Evolutionary conservation across 1,140 invertebrate species (phyloP).

Genomic region (Galleria mellonella): DNA sequence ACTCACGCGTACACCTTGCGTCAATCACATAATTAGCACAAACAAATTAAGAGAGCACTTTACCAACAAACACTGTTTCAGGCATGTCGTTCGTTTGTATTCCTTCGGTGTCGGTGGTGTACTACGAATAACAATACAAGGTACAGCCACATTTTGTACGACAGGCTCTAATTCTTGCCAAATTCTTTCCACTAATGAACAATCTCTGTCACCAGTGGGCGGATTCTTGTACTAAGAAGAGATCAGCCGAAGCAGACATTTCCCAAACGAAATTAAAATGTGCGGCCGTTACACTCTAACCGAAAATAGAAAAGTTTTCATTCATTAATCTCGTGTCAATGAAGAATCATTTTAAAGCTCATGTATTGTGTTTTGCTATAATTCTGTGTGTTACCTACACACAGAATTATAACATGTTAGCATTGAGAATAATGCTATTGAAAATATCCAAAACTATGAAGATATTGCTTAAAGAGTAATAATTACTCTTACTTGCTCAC

Average conservation of each 20-base stretch:
- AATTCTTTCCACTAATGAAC: constrained; percentile 47
- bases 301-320: constrained; percentile 14
- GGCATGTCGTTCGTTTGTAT: constrained; percentile 39
- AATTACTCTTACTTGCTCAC: no score
- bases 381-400: no score
- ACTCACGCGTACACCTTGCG: background rate
- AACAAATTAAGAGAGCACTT: constrained; percentile 22
- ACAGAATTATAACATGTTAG: no score
- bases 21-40: background rate
- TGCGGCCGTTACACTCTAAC: constrained; percentile 28
- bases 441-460: no score
- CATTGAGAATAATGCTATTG: no score
- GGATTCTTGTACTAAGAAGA: constrained; percentile 18
- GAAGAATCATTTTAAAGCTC: constrained; percentile 32
- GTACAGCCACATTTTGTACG: constrained; percentile 23
- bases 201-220: constrained; percentile 25
- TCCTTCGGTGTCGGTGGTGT: constrained; percentile 39
- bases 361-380: background rate
- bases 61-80: constrained; percentile 54
- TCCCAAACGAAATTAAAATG: constrained; percentile 10
- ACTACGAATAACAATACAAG: constrained; percentile 35
- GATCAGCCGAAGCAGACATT: constrained; percentile 1
- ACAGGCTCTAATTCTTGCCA: constrained; percentile 41
- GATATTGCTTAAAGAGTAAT: no score
- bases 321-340: constrained; percentile 27